These are phyloP conservation scores for Ammodramus savannarum DNA, from an alignment of 2,113 vertebrate genomes.

Conservation along the genomic window DNA sequence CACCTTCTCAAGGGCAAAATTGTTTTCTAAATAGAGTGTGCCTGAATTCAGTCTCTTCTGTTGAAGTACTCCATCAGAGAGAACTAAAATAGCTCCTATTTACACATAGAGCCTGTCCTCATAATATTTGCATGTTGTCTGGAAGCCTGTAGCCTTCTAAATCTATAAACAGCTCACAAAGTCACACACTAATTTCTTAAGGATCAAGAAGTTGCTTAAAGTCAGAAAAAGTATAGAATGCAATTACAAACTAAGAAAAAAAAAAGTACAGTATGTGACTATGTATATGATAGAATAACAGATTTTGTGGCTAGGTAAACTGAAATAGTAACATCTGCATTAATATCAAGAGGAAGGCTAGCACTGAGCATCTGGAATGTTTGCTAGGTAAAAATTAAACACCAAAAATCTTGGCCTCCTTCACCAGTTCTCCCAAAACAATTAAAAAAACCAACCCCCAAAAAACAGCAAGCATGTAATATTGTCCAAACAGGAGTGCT, in stretches of 20 bases:
- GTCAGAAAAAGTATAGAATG: background rate
- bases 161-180: constrained; percentile 23
- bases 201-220: background rate
- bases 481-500: background rate
- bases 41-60: background rate
- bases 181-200: constrained; percentile 18
- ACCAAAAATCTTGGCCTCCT: fast-evolving
- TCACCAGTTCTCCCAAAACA: background rate
- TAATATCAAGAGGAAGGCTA: background rate
- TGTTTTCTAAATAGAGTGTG: constrained; percentile 28
- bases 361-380: background rate
- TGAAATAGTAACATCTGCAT: no score
- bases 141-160: background rate
- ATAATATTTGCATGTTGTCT: background rate
- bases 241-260: background rate
- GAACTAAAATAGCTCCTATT: constrained; percentile 27
- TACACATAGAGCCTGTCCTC: background rate
- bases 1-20: constrained; percentile 55
- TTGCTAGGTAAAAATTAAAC: background rate
- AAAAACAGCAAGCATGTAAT: background rate
- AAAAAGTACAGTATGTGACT: background rate
- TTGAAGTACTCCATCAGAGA: background rate
- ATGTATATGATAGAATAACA: background rate
- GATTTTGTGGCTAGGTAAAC: no score
- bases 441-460: background rate